phyloP scores from a whole-genome alignment of 2,113 vertebrate species.

The Cyprinodon variegatus region DNA sequence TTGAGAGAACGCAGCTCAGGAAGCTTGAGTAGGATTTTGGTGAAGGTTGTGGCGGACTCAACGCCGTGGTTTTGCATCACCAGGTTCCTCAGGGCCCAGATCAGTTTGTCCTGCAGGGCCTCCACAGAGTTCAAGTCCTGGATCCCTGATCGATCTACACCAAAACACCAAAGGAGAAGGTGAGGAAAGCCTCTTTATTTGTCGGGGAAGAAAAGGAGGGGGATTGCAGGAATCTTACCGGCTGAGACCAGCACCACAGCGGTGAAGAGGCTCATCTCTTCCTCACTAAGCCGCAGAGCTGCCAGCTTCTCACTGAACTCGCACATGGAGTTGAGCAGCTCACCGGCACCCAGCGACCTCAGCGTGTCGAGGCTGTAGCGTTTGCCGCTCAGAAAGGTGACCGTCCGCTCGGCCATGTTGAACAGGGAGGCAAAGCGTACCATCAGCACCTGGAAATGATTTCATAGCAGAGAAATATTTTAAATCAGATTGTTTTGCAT shows the following conservation, averaged over 20 bases:
- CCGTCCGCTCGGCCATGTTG: constrained; percentile 89
- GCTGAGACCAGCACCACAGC: constrained; percentile 97
- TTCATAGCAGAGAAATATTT: neutral
- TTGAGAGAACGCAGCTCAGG: constrained; percentile 97
- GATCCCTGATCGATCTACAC: constrained; percentile 93
- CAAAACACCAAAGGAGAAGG: neutral
- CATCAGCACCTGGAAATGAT: constrained; percentile 89
- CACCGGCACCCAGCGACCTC: constrained; percentile 90
- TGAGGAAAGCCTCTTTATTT: neutral
- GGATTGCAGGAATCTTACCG: constrained; percentile 80
- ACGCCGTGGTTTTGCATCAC: constrained; percentile 94
- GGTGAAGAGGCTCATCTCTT: constrained; percentile 97
- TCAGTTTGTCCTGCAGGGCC: constrained; percentile 94
- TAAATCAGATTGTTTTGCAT: neutral
- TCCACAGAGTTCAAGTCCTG: constrained; percentile 93
- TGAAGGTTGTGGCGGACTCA: constrained; percentile 91
- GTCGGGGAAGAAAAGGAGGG: neutral
- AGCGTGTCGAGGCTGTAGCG: constrained; percentile 91
- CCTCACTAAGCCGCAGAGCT: constrained; percentile 88
- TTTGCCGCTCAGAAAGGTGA: constrained; percentile 95
- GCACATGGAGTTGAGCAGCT: constrained; percentile 96
- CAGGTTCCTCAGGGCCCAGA: constrained; percentile 92
- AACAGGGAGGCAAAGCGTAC: constrained; percentile 95
- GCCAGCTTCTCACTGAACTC: constrained; percentile 97
- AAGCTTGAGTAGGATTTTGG: constrained; percentile 95